Percentiles rank a stretch among this genome's conserved stretches.
These are phyloP conservation scores for Radopholus similis DNA, from an alignment of 1,140 invertebrate genomes.

Conservation along the genomic window DNA sequence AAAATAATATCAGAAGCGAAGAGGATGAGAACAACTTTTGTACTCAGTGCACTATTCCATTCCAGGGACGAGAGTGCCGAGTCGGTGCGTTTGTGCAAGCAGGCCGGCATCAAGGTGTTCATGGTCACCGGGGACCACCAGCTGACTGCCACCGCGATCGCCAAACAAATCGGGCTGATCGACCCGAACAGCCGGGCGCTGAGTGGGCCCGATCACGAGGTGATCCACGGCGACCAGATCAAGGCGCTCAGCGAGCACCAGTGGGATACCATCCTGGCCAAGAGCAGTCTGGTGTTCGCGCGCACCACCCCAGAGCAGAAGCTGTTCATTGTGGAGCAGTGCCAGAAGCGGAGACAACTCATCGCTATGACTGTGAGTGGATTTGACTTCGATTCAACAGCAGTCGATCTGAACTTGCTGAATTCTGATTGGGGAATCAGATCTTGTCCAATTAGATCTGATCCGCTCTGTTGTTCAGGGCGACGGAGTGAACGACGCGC, in stretches of 20 bases:
- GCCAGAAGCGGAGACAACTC: conserved; percentile 70
- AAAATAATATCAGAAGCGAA: too few species aligned
- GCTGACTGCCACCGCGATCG: conserved; percentile 52
- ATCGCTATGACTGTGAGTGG: conserved; percentile 66
- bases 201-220: too few species aligned
- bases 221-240: conserved; percentile 49
- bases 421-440: too few species aligned
- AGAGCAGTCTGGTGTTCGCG: conserved; percentile 80
- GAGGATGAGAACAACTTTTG: too few species aligned
- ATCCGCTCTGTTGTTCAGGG: conserved; percentile 64
- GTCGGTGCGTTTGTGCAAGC: conserved; percentile 47
- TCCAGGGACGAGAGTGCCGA: conserved; percentile 44
- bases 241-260: conserved; percentile 37
- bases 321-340: conserved; percentile 76
- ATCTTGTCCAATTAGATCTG: too few species aligned
- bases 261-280: conserved; percentile 59
- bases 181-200: too few species aligned
- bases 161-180: conserved; percentile 52
- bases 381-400: too few species aligned
- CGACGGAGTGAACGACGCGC: conserved; percentile 79
- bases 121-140: conserved; percentile 59
- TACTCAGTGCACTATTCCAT: too few species aligned
- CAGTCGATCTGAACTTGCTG: too few species aligned
- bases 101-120: conserved; percentile 56
- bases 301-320: conserved; percentile 79